Conservation (phyloP, 64 coral and sea anemone species). For the Anthopleura sola region DNA sequence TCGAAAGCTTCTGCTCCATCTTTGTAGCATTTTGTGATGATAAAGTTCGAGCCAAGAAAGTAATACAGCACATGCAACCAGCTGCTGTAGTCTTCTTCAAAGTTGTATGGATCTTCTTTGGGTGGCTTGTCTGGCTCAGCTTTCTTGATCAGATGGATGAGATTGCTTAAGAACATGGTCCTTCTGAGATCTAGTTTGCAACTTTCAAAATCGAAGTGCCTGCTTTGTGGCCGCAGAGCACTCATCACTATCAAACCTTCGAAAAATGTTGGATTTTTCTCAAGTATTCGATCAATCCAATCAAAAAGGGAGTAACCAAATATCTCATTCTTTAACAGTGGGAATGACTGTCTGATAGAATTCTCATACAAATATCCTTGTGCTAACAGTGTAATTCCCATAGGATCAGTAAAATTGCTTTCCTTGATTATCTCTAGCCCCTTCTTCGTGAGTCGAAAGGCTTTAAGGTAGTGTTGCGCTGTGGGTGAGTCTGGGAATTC, state of each 20-base stretch:
- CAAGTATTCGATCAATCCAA: background rate
- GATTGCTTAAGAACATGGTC: slow-evolving; percentile 32
- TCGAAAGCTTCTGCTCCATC: slow-evolving; percentile 60
- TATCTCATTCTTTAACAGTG: background rate
- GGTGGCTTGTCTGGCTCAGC: slow-evolving; percentile 46
- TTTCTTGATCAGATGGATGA: slow-evolving; percentile 59
- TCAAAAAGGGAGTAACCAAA: background rate
- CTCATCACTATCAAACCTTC: slow-evolving; percentile 47
- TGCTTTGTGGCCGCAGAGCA: background rate
- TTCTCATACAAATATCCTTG: slow-evolving; percentile 54
- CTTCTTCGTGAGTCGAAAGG: slow-evolving; percentile 45
- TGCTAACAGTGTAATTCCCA: slow-evolving; percentile 58
- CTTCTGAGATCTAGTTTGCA: background rate
- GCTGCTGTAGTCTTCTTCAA: slow-evolving; percentile 56
- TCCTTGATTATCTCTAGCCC: slow-evolving; percentile 48
- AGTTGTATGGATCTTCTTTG: slow-evolving; percentile 24
- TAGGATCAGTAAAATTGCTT: slow-evolving; percentile 52
- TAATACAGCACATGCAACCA: slow-evolving; percentile 72
- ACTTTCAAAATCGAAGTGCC: slow-evolving; percentile 17
- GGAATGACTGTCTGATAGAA: slow-evolving; percentile 43
- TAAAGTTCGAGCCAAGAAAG: slow-evolving; percentile 28
- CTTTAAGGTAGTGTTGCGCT: slow-evolving; percentile 71
- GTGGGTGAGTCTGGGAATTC: slow-evolving; percentile 64
- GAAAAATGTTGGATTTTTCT: slow-evolving; percentile 38
- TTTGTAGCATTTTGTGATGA: background rate